Conservation (phyloP, 2,888 invertebrate genomes). For the Clunio marinus region DNA sequence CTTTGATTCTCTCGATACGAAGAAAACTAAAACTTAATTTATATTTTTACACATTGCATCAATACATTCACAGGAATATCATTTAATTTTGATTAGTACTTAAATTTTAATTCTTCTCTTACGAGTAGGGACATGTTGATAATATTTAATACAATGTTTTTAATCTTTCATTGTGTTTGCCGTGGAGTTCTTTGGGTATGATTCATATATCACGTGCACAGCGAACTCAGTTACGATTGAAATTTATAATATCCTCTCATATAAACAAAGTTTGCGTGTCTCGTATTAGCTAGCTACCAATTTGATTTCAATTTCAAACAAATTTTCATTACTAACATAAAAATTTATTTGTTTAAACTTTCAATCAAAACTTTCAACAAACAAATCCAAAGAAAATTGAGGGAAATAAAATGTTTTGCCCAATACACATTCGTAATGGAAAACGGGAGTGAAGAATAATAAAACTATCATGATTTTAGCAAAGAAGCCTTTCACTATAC, state of each 20-base stretch:
- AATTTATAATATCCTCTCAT: too few relatives aligned
- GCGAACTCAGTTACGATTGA: too few relatives aligned
- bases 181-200: neutral
- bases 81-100: slow-evolving; percentile 38
- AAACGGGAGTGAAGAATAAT: neutral
- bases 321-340: too few relatives aligned
- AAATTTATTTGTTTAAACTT: too few relatives aligned
- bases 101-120: slow-evolving; percentile 3
- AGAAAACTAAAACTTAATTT: slow-evolving; percentile 17
- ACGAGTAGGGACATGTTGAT: slow-evolving; percentile 14
- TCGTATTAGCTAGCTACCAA: too few relatives aligned
- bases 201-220: neutral
- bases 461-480: slow-evolving; percentile 24
- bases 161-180: slow-evolving; percentile 24
- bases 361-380: too few relatives aligned
- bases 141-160: slow-evolving; percentile 19
- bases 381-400: too few relatives aligned
- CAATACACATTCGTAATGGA: slow-evolving; percentile 4
- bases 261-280: too few relatives aligned
- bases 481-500: neutral
- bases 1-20: slow-evolving; percentile 15
- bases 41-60: slow-evolving; percentile 32
- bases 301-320: too few relatives aligned
- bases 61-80: slow-evolving; percentile 29
- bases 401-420: neutral